A percentile compares a stretch with the other conserved stretches of the same genome.
phyloP scores from a whole-genome alignment of 2,888 invertebrate genomes.

The Chymomyza amoena region DNA sequence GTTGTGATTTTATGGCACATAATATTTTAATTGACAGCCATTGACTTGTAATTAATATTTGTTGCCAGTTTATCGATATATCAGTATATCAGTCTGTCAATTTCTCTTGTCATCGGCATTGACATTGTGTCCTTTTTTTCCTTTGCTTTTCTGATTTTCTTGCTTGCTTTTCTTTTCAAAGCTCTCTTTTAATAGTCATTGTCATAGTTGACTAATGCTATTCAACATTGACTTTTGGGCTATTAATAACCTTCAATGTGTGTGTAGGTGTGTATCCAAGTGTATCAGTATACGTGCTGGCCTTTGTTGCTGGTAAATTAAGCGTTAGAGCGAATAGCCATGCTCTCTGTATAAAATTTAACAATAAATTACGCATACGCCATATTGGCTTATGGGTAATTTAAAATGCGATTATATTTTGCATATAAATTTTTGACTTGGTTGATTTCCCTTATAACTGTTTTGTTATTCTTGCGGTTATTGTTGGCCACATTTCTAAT shows the following conservation, averaged over 20 bases:
- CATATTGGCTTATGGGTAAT: too few relatives aligned
- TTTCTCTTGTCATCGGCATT: not conserved
- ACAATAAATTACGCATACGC: constrained; percentile 28
- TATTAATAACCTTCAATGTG: not conserved
- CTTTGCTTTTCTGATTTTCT: not conserved
- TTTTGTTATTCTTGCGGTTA: constrained; percentile 11
- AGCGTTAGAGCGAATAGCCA: not conserved
- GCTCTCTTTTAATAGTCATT: not conserved
- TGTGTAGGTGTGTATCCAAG: not conserved
- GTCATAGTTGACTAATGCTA: not conserved
- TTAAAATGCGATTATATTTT: not conserved
- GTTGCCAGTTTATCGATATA: constrained; percentile 12
- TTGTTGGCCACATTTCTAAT: constrained; percentile 27
- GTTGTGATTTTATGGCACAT: not conserved
- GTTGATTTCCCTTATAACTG: not conserved
- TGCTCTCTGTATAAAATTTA: too few relatives aligned
- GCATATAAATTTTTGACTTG: not conserved
- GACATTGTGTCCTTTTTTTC: not conserved
- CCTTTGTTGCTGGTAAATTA: not conserved
- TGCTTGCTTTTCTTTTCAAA: not conserved
- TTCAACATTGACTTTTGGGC: not conserved
- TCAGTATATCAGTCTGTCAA: not conserved
- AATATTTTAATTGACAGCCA: constrained; percentile 45
- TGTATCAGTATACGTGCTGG: not conserved
- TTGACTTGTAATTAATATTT: constrained; percentile 47